These are phyloP conservation scores for Vanessa cardui DNA, from an alignment of 2,888 invertebrate species.

Conservation along the genomic window DNA sequence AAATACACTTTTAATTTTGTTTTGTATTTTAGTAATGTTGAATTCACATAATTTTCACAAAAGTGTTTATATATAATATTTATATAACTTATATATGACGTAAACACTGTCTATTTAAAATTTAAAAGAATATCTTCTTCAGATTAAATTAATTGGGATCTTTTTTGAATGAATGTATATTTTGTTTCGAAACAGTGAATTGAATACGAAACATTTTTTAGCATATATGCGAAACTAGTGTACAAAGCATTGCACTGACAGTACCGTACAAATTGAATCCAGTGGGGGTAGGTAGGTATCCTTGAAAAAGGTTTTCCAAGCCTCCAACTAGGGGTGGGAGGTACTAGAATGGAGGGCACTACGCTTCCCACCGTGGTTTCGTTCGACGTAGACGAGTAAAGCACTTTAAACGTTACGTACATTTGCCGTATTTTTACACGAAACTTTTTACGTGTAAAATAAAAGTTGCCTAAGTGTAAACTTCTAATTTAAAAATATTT, in stretches of 20 bases:
- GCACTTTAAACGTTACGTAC: slow-evolving; percentile 40
- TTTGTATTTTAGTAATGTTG: too few relatives aligned
- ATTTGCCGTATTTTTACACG: slow-evolving; percentile 24
- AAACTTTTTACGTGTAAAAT: slow-evolving; percentile 25
- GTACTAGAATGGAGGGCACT: slow-evolving; percentile 64
- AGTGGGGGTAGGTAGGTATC: slow-evolving; percentile 41
- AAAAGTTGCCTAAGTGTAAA: slow-evolving; percentile 16
- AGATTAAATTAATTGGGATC: too few relatives aligned
- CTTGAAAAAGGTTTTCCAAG: slow-evolving; percentile 43
- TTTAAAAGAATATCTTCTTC: neutral
- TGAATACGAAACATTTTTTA: slow-evolving; percentile 18
- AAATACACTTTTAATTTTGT: too few relatives aligned
- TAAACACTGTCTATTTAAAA: neutral
- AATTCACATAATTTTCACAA: too few relatives aligned
- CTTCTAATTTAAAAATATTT: neutral
- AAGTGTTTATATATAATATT: too few relatives aligned
- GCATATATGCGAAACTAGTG: slow-evolving; percentile 25
- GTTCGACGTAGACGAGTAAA: slow-evolving; percentile 54
- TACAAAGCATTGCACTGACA: slow-evolving; percentile 36
- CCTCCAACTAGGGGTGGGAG: slow-evolving; percentile 37
- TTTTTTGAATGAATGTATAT: neutral
- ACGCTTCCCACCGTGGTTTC: slow-evolving; percentile 51
- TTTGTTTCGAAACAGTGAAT: slow-evolving; percentile 10
- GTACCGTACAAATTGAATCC: slow-evolving; percentile 41
- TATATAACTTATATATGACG: too few relatives aligned